These are phyloP conservation scores for Lepus europaeus DNA, from an alignment of 2,113 vertebrate species.

Conservation along the genomic window DNA sequence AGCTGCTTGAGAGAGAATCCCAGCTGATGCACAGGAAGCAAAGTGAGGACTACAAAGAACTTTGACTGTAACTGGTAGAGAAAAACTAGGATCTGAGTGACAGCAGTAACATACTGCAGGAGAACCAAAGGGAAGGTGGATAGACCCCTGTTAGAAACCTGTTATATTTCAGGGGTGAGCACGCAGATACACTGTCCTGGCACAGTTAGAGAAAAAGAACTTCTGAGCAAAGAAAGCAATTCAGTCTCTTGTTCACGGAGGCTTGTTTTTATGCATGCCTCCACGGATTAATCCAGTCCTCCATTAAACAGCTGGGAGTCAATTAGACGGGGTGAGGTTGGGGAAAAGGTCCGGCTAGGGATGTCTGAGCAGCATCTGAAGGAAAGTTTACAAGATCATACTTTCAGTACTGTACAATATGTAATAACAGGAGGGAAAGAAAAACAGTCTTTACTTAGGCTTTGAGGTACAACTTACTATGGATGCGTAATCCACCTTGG, in stretches of 20 bases:
- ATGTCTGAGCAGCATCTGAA: neutral
- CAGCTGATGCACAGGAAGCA: neutral
- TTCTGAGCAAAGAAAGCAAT: conserved; percentile 14
- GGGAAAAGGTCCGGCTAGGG: neutral
- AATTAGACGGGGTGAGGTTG: neutral
- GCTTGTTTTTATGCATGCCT: neutral
- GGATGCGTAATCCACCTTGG: neutral
- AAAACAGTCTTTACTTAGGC: neutral
- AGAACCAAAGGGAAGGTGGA: neutral
- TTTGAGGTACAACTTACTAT: neutral
- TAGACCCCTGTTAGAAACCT: neutral
- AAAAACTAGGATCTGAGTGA: neutral
- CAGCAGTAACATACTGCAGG: neutral
- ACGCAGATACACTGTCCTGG: neutral
- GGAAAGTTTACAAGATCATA: neutral
- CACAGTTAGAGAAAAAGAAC: neutral
- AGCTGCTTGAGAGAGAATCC: neutral
- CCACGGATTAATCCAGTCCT: neutral
- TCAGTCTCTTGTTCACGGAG: neutral
- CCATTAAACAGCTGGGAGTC: conserved; percentile 20
- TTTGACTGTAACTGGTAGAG: neutral
- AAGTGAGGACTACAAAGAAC: neutral
- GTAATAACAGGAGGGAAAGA: neutral
- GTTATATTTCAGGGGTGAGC: neutral
- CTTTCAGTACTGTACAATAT: no score